A percentile compares a stretch with the other conserved stretches of the same genome.
These are phyloP conservation scores for Sacculina carcini DNA, from an alignment of 2,888 invertebrate genomes.

Conservation along the genomic window DNA sequence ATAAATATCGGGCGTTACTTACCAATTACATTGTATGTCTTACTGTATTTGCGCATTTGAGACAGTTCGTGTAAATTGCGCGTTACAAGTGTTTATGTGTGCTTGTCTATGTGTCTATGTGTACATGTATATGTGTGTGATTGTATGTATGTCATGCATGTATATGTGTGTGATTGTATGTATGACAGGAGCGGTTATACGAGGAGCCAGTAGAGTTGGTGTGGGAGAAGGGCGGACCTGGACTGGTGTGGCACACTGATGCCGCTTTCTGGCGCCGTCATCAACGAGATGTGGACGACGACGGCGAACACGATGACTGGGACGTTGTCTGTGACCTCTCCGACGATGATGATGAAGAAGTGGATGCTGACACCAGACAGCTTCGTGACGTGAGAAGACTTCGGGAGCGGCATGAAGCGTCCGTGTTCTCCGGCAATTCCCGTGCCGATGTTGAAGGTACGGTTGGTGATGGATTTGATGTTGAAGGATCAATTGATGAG, in stretches of 20 bases:
- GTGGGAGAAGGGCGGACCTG: constrained; percentile 32
- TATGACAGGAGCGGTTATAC: constrained; percentile 24
- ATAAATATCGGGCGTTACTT: too few relatives aligned
- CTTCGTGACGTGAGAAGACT: constrained; percentile 24
- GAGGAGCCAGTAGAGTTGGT: constrained; percentile 21
- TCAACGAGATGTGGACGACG: constrained; percentile 27
- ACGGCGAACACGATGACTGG: constrained; percentile 28
- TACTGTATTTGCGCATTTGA: too few relatives aligned
- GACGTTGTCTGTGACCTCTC: constrained; percentile 29
- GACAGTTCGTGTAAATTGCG: too few relatives aligned
- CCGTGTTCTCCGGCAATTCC: constrained; percentile 26
- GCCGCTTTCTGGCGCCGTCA: constrained; percentile 27
- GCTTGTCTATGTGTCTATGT: too few relatives aligned
- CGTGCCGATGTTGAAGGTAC: constrained; percentile 16
- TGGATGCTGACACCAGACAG: constrained; percentile 22
- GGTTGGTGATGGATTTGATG: too few relatives aligned
- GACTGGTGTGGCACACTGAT: constrained; percentile 30
- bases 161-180: too few relatives aligned
- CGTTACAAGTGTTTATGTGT: too few relatives aligned
- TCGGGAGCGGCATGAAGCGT: constrained; percentile 22
- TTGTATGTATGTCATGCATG: too few relatives aligned
- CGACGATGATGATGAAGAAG: constrained; percentile 19
- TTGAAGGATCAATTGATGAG: too few relatives aligned
- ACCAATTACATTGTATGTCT: too few relatives aligned
- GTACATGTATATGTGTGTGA: too few relatives aligned